These are phyloP conservation scores for Eidolon helvum DNA, from an alignment of 2,113 vertebrate genomes.

Conservation along the genomic window DNA sequence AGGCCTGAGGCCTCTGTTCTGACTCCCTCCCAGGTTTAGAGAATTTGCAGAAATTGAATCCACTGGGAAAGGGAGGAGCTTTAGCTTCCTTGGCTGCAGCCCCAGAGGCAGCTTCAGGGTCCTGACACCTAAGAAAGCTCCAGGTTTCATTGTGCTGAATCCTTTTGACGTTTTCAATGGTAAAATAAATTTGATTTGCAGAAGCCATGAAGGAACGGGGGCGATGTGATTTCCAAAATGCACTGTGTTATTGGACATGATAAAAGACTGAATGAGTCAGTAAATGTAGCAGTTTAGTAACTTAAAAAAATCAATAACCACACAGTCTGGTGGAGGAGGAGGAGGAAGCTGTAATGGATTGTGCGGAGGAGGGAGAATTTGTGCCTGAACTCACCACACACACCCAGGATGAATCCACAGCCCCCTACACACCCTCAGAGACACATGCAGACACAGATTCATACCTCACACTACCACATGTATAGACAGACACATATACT, in stretches of 20 bases:
- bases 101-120: neutral
- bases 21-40: neutral
- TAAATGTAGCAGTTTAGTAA: constrained; percentile 76
- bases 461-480: accelerated
- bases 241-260: constrained; percentile 74
- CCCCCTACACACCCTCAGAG: accelerated
- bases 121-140: neutral
- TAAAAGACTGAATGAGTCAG: constrained; percentile 79
- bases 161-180: constrained; percentile 76
- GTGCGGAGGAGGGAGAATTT: neutral
- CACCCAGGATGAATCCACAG: neutral
- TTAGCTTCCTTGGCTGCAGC: no score
- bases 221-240: constrained; percentile 76
- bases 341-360: neutral
- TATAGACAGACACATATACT: no score
- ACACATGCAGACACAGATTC: neutral
- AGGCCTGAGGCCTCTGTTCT: neutral
- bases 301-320: constrained; percentile 69
- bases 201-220: constrained; percentile 74
- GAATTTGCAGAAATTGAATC: neutral
- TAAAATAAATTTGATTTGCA: constrained; percentile 82
- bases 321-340: neutral
- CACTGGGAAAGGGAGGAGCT: neutral
- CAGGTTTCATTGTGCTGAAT: constrained; percentile 47
- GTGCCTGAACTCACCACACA: neutral